A percentile compares a stretch with the other conserved stretches of the same genome.
Conservation (phyloP, 2,797 vertebrate genomes). For the Percopsis omiscomaycus region DNA sequence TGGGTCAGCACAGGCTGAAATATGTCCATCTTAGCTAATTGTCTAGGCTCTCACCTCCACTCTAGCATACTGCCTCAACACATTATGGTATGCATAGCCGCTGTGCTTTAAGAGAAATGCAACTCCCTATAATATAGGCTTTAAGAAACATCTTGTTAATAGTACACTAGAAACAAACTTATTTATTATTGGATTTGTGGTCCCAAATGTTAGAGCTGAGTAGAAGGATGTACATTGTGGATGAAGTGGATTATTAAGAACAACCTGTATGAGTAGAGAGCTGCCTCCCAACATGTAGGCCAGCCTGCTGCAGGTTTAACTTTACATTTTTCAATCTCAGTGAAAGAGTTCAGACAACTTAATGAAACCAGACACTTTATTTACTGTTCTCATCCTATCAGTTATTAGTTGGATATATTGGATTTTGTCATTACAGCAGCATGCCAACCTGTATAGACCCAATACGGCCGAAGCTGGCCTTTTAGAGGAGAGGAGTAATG, state of each 20-base stretch:
- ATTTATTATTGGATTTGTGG: slow-evolving; percentile 21
- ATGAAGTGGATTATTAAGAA: slow-evolving; percentile 25
- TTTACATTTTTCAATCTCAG: slow-evolving; percentile 4
- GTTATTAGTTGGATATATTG: background rate
- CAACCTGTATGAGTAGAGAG: slow-evolving; percentile 16
- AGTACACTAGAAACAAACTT: slow-evolving; percentile 11
- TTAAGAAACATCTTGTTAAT: slow-evolving; percentile 6
- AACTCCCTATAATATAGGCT: background rate
- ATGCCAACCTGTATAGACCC: background rate
- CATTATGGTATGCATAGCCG: slow-evolving; percentile 9
- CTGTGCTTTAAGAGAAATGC: slow-evolving; percentile 12
- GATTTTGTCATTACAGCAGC: background rate
- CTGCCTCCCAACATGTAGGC: slow-evolving; percentile 7
- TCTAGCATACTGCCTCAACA: background rate
- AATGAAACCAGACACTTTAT: background rate
- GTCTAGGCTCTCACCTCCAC: slow-evolving; percentile 9
- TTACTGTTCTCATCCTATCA: background rate
- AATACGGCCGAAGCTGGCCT: background rate
- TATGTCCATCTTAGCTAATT: slow-evolving; percentile 37
- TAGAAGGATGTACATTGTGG: slow-evolving; percentile 17
- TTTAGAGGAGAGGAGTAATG: slow-evolving; percentile 1
- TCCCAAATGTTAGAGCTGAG: slow-evolving; percentile 17
- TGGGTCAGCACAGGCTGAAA: slow-evolving; percentile 51
- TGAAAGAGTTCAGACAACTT: background rate
- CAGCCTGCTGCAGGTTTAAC: slow-evolving; percentile 5